phyloP scores from a whole-genome alignment of 1,140 invertebrate genomes.

The Drosophila lini region DNA sequence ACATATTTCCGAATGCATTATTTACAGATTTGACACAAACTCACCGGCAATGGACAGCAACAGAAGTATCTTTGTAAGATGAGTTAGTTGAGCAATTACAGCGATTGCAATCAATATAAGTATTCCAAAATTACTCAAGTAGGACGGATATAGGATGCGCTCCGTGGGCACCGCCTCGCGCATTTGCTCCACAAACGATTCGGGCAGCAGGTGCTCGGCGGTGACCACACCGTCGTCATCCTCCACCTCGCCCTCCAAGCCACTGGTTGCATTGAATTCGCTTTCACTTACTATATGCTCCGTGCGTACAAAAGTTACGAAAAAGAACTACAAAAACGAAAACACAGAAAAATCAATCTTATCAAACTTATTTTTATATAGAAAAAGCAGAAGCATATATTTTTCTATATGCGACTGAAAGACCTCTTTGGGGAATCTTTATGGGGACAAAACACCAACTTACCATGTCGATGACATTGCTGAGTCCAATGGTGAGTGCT shows the following conservation, averaged over 20 bases:
- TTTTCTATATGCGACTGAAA: neutral
- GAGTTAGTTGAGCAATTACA: constrained; percentile 90
- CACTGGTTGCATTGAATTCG: constrained; percentile 74
- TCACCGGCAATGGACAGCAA: constrained; percentile 86
- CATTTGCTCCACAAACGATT: constrained; percentile 74
- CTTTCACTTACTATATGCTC: constrained; percentile 79
- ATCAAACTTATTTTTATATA: too few relatives aligned
- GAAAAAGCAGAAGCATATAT: too few relatives aligned
- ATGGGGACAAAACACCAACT: constrained; percentile 39
- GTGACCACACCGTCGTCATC: constrained; percentile 40
- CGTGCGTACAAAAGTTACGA: constrained; percentile 76
- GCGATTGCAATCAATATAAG: constrained; percentile 89
- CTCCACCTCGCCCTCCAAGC: constrained; percentile 28
- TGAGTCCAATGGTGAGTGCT: constrained; percentile 85
- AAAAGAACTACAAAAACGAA: constrained; percentile 65
- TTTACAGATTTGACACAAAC: neutral
- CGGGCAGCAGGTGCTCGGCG: constrained; percentile 70
- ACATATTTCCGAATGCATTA: neutral
- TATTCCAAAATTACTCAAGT: constrained; percentile 90
- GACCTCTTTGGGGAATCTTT: neutral
- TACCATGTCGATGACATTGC: constrained; percentile 87
- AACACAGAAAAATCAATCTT: constrained; percentile 24
- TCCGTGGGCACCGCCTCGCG: constrained; percentile 68
- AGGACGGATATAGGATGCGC: constrained; percentile 88
- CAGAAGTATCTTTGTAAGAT: constrained; percentile 88